Conservation (phyloP, 2,797 vertebrate genomes). For the Ambastaia sidthimunki region DNA sequence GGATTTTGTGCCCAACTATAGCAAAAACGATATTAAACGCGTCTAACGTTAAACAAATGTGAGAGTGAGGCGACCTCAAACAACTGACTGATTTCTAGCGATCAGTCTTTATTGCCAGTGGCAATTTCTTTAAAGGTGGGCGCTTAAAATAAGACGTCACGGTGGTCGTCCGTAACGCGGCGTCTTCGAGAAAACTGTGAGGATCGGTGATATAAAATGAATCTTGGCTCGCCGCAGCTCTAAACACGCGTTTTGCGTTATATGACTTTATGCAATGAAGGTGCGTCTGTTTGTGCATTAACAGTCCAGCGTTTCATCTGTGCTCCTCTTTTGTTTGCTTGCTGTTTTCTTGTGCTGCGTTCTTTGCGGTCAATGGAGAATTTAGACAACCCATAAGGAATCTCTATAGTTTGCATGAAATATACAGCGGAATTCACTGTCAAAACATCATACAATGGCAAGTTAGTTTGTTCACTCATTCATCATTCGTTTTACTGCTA, state of each 20-base stretch:
- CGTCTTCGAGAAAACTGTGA: slow-evolving; percentile 7
- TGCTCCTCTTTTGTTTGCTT: slow-evolving; percentile 25
- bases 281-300: not conserved
- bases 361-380: slow-evolving; percentile 7
- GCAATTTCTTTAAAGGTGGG: slow-evolving; percentile 25
- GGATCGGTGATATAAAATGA: not conserved
- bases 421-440: not conserved
- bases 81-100: not conserved
- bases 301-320: not conserved
- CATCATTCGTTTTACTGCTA: not conserved
- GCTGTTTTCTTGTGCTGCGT: slow-evolving; percentile 4
- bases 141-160: slow-evolving; percentile 35
- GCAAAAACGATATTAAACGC: not conserved
- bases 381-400: slow-evolving; percentile 36
- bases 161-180: not conserved
- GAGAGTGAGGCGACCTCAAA: not conserved
- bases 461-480: not conserved
- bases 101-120: not conserved
- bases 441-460: not conserved
- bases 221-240: not conserved
- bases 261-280: not conserved
- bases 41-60: not conserved
- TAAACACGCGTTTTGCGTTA: not conserved
- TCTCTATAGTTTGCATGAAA: slow-evolving; percentile 24
- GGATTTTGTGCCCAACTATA: not conserved